Evolutionary conservation across 2,888 invertebrate species (phyloP).

Genomic region (Calephelis perditalis): DNA sequence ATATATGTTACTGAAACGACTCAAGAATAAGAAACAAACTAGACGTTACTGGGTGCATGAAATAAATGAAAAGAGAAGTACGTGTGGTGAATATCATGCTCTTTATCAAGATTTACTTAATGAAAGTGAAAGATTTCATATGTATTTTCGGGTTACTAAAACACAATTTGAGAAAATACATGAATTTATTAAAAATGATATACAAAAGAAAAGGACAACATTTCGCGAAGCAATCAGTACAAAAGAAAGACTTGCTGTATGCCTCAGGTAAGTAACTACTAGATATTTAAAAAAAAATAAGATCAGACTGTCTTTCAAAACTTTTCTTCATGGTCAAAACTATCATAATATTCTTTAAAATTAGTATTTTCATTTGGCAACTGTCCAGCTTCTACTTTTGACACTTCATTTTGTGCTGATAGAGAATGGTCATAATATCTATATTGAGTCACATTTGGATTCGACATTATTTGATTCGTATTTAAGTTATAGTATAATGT

Average conservation of each 20-base stretch:
- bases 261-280: conserved; percentile 26
- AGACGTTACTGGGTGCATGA: too few relatives aligned
- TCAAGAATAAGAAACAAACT: too few relatives aligned
- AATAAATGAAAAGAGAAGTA: too few relatives aligned
- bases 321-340: neutral
- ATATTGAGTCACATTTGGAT: conserved; percentile 13
- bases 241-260: conserved; percentile 32
- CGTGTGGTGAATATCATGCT: too few relatives aligned
- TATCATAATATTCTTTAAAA: conserved; percentile 1
- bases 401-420: too few relatives aligned
- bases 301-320: neutral
- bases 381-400: too few relatives aligned
- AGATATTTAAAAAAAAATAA: conserved; percentile 3
- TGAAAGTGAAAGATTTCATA: conserved; percentile 14
- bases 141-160: conserved; percentile 24
- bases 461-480: conserved; percentile 16
- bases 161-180: conserved; percentile 25
- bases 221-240: conserved; percentile 30
- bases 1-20: too few relatives aligned
- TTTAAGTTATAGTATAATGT: conserved; percentile 14
- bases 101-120: too few relatives aligned
- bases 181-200: conserved; percentile 24
- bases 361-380: neutral
- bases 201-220: conserved; percentile 28
- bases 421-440: conserved; percentile 8